Evolutionary conservation across 1,140 invertebrate genomes (phyloP), one percentile per base, ranked within the genome.

Genomic region (Protaetia brevitarsis): DNA sequence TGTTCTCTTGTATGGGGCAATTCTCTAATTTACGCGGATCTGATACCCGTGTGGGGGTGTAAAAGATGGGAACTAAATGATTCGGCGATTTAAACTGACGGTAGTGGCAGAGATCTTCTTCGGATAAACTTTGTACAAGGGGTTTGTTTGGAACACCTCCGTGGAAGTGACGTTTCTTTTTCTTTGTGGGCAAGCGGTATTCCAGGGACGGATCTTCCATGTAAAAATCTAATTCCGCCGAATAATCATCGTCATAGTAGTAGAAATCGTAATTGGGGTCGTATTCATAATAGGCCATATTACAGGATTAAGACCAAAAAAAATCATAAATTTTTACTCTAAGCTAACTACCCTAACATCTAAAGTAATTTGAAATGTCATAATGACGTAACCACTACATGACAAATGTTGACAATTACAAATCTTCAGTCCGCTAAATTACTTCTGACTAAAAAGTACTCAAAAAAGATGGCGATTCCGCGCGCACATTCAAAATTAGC

Each of bases 261-360:
- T 51, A 51, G 16, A 51, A 51, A 21, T 51, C 41, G 41, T 10
- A 51, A 51, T 51, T 51, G 21, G 41, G 41, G n/a, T 51, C 41
- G 19, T 51, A 51, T 5, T 51, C 19, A 21, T 51, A 51, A 51
- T 51, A 51, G 8, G 41, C 4, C 41, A 51, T 51, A 5, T 23
- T 21, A 2, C 41, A 2, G 11, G 4, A 3, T 51, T 10, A 26
- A 1, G 41, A 51, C 1, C 19, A 23, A 23, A 8, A 8, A 51
- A 23, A 5, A 51, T 13, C 5, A 23, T 8, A 51, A 51, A 23
- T 51, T 23, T 23, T 23, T 21, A 7, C 19, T 51, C 10, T 51
- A n/a, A n/a, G n/a, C n/a, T n/a, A n/a, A n/a, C n/a, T n/a, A n/a
- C n/a, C n/a, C 13, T 23, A 51, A 19, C 3, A 10, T 7, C 19